These are phyloP conservation scores for Chionis minor DNA, from an alignment of 2,113 vertebrate genomes.

Conservation along the genomic window DNA sequence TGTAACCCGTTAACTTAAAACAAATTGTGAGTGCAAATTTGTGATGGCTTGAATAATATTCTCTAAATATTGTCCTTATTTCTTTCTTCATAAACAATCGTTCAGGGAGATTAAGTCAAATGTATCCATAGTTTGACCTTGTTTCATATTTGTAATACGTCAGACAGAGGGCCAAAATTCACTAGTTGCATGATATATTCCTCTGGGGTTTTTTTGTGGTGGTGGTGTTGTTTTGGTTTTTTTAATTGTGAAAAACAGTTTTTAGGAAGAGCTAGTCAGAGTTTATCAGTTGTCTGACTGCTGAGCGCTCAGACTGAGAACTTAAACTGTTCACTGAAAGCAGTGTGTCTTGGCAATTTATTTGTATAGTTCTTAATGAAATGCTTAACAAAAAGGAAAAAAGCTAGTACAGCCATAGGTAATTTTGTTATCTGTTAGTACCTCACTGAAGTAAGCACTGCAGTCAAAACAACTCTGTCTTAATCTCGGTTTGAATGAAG, in stretches of 20 bases:
- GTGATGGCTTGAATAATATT: neutral
- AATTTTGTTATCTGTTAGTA: neutral
- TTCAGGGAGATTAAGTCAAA: neutral
- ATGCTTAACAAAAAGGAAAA: neutral
- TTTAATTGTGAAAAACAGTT: neutral
- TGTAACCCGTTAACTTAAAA: neutral
- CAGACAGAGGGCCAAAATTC: neutral
- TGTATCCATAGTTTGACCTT: neutral
- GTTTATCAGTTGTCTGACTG: neutral
- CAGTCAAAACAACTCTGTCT: neutral
- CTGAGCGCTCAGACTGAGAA: neutral
- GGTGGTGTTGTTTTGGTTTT: neutral
- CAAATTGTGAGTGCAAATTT: neutral
- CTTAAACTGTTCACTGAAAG: neutral
- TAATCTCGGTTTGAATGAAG: neutral
- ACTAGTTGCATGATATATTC: neutral
- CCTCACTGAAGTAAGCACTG: neutral
- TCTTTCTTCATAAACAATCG: neutral
- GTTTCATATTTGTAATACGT: neutral
- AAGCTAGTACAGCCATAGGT: neutral
- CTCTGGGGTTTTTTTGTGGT: neutral
- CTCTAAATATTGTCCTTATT: neutral
- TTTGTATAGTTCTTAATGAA: neutral
- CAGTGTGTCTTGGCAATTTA: neutral
- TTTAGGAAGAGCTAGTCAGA: neutral